Percentiles rank a stretch among this genome's conserved stretches.
Conservation (phyloP, 2,113 vertebrate species). For the Eudyptes chrysolophus region DNA sequence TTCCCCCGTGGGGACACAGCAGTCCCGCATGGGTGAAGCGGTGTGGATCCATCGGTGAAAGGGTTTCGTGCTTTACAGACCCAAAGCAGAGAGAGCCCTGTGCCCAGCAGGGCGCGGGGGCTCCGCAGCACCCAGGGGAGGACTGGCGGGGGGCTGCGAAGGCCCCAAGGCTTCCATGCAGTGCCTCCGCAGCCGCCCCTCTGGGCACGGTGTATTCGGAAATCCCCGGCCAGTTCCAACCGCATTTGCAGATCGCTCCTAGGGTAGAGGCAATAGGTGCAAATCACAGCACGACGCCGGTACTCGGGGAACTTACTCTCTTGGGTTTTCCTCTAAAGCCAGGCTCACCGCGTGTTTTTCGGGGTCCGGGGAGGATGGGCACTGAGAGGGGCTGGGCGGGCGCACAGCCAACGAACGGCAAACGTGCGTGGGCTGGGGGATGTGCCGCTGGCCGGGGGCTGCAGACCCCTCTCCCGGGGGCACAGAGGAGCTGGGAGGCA, state of each 20-base stretch:
- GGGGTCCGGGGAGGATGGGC: neutral
- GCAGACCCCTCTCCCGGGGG: neutral
- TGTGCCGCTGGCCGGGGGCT: accelerated
- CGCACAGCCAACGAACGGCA: neutral
- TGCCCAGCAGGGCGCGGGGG: no score
- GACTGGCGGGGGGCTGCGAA: no score
- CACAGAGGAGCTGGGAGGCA: neutral
- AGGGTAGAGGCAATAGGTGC: neutral
- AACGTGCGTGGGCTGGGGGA: neutral
- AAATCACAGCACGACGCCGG: neutral
- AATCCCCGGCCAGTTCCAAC: neutral
- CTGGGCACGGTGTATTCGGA: accelerated
- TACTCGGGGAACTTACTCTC: neutral
- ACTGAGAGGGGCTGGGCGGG: neutral
- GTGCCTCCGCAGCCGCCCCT: no score
- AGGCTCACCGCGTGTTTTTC: accelerated
- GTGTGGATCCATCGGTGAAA: neutral
- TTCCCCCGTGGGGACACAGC: neutral
- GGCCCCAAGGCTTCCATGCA: accelerated
- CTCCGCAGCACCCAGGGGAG: neutral
- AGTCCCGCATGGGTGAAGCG: accelerated
- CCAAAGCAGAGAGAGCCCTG: neutral
- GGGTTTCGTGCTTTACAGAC: no score
- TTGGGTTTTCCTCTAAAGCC: neutral
- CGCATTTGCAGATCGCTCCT: accelerated